Evolutionary conservation across 2,113 vertebrate genomes (phyloP).

Genomic region (Nothocercus nigrocapillus): DNA sequence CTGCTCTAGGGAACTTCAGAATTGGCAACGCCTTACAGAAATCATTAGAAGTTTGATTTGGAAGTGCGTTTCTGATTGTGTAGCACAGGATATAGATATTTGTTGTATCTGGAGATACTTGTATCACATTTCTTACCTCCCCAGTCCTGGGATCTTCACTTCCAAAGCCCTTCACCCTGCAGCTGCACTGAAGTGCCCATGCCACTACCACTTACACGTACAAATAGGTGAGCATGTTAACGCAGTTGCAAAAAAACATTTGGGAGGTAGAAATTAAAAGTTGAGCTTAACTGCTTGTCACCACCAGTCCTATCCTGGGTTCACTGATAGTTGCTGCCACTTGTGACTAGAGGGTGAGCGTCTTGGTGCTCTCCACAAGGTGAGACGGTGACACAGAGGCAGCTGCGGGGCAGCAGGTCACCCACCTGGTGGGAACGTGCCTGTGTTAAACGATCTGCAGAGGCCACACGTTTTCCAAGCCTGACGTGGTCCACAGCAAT

Average conservation of each 20-base stretch:
- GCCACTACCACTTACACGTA: not conserved
- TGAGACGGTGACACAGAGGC: not conserved
- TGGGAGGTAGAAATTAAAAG: not conserved
- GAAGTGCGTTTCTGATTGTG: not conserved
- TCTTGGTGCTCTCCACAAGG: not conserved
- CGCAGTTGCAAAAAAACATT: not conserved
- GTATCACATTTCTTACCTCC: not conserved
- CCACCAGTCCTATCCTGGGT: not conserved
- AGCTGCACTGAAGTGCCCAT: not conserved
- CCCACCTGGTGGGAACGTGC: accelerated
- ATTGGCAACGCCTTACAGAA: not conserved
- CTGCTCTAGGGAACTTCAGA: not conserved
- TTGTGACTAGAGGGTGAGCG: not conserved
- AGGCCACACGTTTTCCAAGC: accelerated
- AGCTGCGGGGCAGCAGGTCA: not conserved
- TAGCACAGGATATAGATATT: not conserved
- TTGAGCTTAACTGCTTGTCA: not conserved
- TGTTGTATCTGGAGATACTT: not conserved
- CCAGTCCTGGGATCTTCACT: not conserved
- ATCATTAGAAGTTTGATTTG: not conserved
- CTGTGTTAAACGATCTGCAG: not conserved
- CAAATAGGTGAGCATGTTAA: not conserved
- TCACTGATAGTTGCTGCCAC: not conserved
- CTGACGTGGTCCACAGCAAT: accelerated
- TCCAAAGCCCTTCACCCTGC: not conserved